phyloP scores from a whole-genome alignment of 2,113 vertebrate genomes.

The Antennarius striatus region DNA sequence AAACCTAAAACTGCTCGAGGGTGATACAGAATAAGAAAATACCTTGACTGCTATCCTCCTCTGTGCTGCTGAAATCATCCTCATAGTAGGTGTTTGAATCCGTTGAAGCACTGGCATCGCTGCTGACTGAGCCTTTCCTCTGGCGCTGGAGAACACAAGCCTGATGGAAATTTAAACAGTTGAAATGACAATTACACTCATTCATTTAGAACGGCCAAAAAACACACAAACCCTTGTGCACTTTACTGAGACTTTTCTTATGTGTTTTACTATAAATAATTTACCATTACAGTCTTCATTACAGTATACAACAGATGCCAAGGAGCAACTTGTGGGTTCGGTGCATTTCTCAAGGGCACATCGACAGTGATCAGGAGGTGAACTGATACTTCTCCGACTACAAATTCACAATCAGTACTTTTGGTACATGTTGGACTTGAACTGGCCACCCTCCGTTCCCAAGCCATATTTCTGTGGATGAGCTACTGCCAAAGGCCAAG shows the following conservation, averaged over 20 bases:
- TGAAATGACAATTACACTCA: background rate
- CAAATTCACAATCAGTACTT: no score
- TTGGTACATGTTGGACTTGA: no score
- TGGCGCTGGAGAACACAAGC: slow-evolving; percentile 96
- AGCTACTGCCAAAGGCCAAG: background rate
- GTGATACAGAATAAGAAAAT: slow-evolving; percentile 35
- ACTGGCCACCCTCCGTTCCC: no score
- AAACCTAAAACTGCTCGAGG: background rate
- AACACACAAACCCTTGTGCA: background rate
- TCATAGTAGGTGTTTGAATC: slow-evolving; percentile 99
- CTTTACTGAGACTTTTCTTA: no score
- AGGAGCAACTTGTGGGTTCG: no score
- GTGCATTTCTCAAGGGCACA: no score
- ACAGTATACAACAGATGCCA: no score
- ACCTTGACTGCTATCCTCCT: slow-evolving; percentile 99
- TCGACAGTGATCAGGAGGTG: no score
- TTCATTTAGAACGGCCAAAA: background rate
- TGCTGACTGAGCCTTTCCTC: slow-evolving; percentile 97
- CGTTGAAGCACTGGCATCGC: slow-evolving; percentile 95
- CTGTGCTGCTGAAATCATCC: slow-evolving; percentile 98
- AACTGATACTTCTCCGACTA: no score
- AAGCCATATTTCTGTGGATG: no score
- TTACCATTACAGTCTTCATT: no score
- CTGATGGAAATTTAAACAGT: slow-evolving; percentile 66
- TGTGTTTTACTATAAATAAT: no score